Evolutionary conservation across 2,797 vertebrate genomes (phyloP).

Genomic region (Chaunax sp.): DNA sequence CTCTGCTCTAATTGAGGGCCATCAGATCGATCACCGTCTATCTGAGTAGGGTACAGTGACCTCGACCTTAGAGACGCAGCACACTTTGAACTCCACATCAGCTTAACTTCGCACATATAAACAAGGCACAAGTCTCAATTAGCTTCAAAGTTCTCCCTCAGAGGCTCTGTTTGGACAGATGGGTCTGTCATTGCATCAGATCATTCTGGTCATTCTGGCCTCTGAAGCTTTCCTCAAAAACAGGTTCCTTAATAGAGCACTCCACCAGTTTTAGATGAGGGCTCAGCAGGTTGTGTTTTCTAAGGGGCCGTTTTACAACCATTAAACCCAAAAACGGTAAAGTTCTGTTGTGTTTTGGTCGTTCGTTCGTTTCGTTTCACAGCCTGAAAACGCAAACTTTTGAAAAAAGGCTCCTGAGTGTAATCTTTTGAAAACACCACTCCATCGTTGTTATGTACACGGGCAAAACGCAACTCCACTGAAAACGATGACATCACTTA

Average conservation of each 20-base stretch:
- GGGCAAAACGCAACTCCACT: no score
- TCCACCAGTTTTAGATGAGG: background rate
- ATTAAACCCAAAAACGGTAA: no score
- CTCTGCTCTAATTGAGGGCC: slow-evolving; percentile 5
- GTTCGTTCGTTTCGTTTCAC: no score
- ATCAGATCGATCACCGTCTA: slow-evolving; percentile 20
- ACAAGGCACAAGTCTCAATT: background rate
- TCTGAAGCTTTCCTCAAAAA: background rate
- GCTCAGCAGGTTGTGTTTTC: background rate
- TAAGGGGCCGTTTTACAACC: no score
- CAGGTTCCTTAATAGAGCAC: background rate
- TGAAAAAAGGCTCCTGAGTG: no score
- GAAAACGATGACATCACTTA: no score
- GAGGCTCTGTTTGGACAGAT: background rate
- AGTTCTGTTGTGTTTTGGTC: no score
- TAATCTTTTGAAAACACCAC: no score
- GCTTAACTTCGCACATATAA: slow-evolving; percentile 9
- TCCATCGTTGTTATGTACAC: no score
- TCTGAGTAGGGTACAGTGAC: slow-evolving; percentile 24
- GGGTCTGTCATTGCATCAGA: background rate
- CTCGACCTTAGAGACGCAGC: slow-evolving; percentile 19
- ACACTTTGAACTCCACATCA: slow-evolving; percentile 23
- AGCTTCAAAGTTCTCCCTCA: background rate
- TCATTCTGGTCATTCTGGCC: background rate
- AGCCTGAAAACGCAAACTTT: no score